phyloP scores from a whole-genome alignment of 2,888 invertebrate species.

The Aspidiotus rigidus region DNA sequence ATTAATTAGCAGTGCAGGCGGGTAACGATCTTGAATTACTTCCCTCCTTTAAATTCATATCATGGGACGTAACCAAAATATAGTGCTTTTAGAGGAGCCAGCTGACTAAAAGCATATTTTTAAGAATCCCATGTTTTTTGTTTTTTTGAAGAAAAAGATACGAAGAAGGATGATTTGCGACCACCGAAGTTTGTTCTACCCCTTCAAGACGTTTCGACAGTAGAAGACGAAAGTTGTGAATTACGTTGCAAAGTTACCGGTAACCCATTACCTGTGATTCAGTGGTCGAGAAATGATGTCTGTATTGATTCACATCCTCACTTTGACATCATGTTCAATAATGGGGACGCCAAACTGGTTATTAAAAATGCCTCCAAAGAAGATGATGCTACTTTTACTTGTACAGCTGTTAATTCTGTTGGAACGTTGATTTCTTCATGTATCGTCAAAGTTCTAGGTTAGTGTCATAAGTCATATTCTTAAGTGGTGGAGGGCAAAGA shows the following conservation, averaged over 20 bases:
- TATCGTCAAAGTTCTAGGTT: conserved; percentile 60
- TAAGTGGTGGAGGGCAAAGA: too few relatives aligned
- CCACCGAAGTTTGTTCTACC: conserved; percentile 59
- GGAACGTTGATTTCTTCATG: conserved; percentile 63
- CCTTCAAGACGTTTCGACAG: conserved; percentile 53
- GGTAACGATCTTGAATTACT: background rate
- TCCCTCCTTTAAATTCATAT: background rate
- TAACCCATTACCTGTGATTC: conserved; percentile 67
- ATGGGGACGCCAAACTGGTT: conserved; percentile 64
- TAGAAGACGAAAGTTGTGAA: conserved; percentile 55
- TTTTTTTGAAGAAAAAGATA: conserved; percentile 41
- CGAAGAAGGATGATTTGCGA: conserved; percentile 46
- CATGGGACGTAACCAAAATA: background rate
- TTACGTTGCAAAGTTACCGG: conserved; percentile 63
- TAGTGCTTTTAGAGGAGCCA: background rate
- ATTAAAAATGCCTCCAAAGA: conserved; percentile 58
- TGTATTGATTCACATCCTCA: conserved; percentile 64
- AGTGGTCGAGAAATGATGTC: conserved; percentile 64
- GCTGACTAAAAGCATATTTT: background rate
- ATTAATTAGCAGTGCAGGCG: too few relatives aligned
- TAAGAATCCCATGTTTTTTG: conserved; percentile 1
- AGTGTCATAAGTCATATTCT: background rate
- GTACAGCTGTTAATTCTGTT: conserved; percentile 58
- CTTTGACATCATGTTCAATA: conserved; percentile 69
- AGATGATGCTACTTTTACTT: conserved; percentile 62